Evolutionary conservation across 1,140 invertebrate species (phyloP).

Genomic region (Matsumurasca onukii): DNA sequence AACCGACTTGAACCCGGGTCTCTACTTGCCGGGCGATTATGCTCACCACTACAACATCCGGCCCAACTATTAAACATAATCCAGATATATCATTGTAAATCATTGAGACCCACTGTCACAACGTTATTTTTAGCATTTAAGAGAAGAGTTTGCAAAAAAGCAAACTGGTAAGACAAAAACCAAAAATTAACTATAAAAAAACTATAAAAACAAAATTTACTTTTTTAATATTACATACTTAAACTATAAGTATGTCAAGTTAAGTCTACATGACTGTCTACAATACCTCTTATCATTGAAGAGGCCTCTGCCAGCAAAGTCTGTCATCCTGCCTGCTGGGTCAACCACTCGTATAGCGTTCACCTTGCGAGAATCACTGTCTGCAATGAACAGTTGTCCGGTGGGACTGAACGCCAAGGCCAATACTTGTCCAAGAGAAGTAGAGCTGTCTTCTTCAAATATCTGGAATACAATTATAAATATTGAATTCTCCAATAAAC

Average conservation of each 20-base stretch:
- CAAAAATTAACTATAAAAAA: not conserved
- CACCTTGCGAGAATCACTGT: constrained; percentile 85
- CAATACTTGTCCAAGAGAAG: constrained; percentile 71
- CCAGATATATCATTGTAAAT: too few relatives aligned
- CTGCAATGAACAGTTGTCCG: constrained; percentile 92
- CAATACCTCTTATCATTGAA: constrained; percentile 39
- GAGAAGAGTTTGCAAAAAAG: too few relatives aligned
- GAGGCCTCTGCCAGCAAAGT: constrained; percentile 72
- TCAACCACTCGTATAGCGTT: constrained; percentile 85
- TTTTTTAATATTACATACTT: not conserved
- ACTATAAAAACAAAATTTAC: not conserved
- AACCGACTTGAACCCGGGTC: too few relatives aligned
- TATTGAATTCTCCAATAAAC: not conserved
- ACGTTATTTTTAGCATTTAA: too few relatives aligned
- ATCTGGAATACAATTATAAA: constrained; percentile 7
- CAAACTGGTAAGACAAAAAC: not conserved
- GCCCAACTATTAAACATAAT: too few relatives aligned
- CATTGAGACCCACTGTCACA: too few relatives aligned
- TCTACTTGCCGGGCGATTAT: too few relatives aligned
- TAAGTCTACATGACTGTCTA: not conserved
- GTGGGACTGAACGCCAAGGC: constrained; percentile 88
- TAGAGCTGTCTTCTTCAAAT: constrained; percentile 41
- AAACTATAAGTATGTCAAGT: not conserved
- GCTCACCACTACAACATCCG: too few relatives aligned
- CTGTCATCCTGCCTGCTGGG: constrained; percentile 78